Conservation (phyloP, 2,797 vertebrate genomes). For the Pseudochromis fuscus region DNA sequence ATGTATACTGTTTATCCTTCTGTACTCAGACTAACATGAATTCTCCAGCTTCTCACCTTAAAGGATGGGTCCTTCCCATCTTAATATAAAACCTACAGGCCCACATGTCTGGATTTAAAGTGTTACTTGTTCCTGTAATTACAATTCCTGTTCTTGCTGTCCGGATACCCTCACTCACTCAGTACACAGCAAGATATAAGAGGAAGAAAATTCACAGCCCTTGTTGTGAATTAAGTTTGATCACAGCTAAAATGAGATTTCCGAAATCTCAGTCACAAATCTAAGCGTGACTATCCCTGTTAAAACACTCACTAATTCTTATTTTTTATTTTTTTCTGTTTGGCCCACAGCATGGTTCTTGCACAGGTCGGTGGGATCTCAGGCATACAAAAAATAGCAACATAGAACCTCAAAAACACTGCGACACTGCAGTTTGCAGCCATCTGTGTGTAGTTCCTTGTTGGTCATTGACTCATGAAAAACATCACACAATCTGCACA, state of each 20-base stretch:
- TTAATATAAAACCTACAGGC: not conserved
- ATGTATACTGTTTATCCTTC: not conserved
- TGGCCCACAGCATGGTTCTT: not conserved
- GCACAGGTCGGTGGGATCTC: not conserved
- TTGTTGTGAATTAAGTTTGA: not conserved
- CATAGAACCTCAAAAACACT: not conserved
- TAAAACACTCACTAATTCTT: too few relatives aligned
- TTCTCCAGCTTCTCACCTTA: not conserved
- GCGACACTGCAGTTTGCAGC: too few relatives aligned
- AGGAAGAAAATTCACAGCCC: not conserved
- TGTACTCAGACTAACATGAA: conserved; percentile 3
- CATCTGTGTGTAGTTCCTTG: not conserved
- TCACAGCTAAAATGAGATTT: not conserved
- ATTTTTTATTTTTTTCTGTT: not conserved
- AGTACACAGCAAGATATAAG: not conserved
- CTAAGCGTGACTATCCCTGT: not conserved
- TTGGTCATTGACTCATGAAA: conserved; percentile 5
- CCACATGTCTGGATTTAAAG: not conserved
- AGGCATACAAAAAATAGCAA: too few relatives aligned
- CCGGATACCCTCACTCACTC: not conserved
- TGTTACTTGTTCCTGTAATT: not conserved
- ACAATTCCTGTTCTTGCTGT: not conserved
- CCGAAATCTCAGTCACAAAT: not conserved
- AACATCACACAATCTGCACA: not conserved
- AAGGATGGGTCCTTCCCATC: not conserved